Percentiles rank a stretch among this genome's conserved stretches.
phyloP scores from a whole-genome alignment of 1,140 invertebrate species.

The Pectinophora gossypiella region DNA sequence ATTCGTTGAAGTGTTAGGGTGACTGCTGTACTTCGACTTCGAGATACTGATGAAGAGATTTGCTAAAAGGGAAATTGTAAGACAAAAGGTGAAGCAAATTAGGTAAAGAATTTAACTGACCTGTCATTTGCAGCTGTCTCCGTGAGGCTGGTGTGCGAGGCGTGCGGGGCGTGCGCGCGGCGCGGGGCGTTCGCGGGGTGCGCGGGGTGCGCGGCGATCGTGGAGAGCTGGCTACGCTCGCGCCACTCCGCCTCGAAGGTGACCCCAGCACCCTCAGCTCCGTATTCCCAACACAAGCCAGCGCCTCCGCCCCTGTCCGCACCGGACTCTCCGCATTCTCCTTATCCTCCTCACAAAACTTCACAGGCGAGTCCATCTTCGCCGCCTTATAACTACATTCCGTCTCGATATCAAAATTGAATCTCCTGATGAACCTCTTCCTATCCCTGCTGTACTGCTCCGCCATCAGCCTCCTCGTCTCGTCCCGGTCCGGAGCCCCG shows the following conservation, averaged over 20 bases:
- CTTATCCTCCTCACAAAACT: slow-evolving; percentile 59
- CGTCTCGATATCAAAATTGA: slow-evolving; percentile 64
- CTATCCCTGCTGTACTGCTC: slow-evolving; percentile 63
- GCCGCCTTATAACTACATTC: slow-evolving; percentile 53
- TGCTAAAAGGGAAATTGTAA: no score
- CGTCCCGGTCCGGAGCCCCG: slow-evolving; percentile 61
- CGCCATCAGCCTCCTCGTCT: slow-evolving; percentile 55
- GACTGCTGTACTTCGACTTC: no score
- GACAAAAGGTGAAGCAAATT: no score
- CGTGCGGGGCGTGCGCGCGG: slow-evolving; percentile 55
- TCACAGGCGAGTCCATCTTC: slow-evolving; percentile 62
- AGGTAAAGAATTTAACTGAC: slow-evolving; percentile 27
- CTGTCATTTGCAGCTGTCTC: slow-evolving; percentile 70
- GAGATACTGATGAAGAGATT: no score
- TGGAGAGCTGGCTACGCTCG: slow-evolving; percentile 36
- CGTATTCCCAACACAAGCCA: slow-evolving; percentile 59
- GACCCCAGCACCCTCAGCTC: slow-evolving; percentile 56
- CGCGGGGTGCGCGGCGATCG: slow-evolving; percentile 52
- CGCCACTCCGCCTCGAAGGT: slow-evolving; percentile 41
- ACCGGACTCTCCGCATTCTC: slow-evolving; percentile 47
- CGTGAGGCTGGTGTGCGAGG: slow-evolving; percentile 49
- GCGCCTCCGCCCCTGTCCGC: slow-evolving; percentile 46
- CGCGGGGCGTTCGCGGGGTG: slow-evolving; percentile 49
- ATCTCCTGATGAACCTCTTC: slow-evolving; percentile 62
- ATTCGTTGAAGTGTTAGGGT: no score